A percentile compares a stretch with the other conserved stretches of the same genome.
Conservation (phyloP, 1,140 invertebrate genomes). For the Ceratosolen fusciceps region DNA sequence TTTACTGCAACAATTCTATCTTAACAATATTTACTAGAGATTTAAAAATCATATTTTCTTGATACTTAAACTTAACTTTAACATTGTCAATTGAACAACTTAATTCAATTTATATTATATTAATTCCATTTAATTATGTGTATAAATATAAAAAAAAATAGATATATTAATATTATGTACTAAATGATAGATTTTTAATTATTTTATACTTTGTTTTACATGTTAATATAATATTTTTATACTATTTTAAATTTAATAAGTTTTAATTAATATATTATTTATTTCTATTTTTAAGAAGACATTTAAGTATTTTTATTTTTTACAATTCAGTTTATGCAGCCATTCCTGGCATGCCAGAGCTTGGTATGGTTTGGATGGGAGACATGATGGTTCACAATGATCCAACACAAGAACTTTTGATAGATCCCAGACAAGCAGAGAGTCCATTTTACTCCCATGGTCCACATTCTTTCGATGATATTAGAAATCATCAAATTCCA, state of each 20-base stretch:
- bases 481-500: conserved; percentile 71
- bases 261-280: not conserved
- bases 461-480: conserved; percentile 74
- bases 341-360: conserved; percentile 75
- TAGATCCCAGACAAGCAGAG: conserved; percentile 72
- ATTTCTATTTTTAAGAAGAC: not conserved
- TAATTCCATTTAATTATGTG: too few species aligned
- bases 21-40: too few species aligned
- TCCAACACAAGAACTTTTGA: conserved; percentile 73
- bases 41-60: too few species aligned
- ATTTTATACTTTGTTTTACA: conserved; percentile 10
- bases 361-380: conserved; percentile 84
- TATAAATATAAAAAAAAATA: too few species aligned
- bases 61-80: too few species aligned
- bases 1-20: too few species aligned
- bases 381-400: conserved; percentile 74
- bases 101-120: too few species aligned
- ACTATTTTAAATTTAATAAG: conserved; percentile 1
- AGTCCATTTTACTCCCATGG: conserved; percentile 74
- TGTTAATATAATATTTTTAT: not conserved
- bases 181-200: conserved; percentile 24
- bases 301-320: conserved; percentile 62
- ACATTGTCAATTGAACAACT: too few species aligned
- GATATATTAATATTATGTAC: too few species aligned
- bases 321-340: conserved; percentile 69